Conservation (phyloP, 2,797 vertebrate genomes). For the Morelia viridis region DNA sequence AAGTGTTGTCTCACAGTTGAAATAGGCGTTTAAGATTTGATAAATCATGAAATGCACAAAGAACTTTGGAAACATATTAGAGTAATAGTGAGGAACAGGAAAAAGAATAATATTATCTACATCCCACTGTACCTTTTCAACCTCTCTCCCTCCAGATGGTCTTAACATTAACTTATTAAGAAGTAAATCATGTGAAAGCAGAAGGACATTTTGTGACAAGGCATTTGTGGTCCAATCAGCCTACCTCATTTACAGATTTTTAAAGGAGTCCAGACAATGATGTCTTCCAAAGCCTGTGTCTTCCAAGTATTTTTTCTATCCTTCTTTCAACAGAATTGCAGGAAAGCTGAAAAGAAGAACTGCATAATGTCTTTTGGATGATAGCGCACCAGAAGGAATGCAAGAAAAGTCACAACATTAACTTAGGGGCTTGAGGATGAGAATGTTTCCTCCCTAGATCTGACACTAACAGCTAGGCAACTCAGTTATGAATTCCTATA, state of each 20-base stretch:
- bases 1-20: not conserved
- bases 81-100: not conserved
- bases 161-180: not conserved
- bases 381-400: not conserved
- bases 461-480: not conserved
- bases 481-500: not conserved
- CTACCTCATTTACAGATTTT: not conserved
- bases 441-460: not conserved
- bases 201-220: not conserved
- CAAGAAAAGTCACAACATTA: not conserved
- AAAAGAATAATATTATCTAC: not conserved
- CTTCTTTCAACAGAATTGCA: not conserved
- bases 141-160: not conserved
- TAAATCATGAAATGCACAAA: not conserved
- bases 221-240: not conserved
- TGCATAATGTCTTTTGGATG: not conserved
- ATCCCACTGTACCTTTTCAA: not conserved
- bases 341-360: not conserved
- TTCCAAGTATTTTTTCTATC: not conserved
- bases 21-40: not conserved
- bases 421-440: not conserved
- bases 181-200: not conserved
- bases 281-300: not conserved
- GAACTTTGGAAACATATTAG: not conserved
- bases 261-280: not conserved